phyloP scores from a whole-genome alignment of 1,140 invertebrate species.

The Procambarus virginalis region DNA sequence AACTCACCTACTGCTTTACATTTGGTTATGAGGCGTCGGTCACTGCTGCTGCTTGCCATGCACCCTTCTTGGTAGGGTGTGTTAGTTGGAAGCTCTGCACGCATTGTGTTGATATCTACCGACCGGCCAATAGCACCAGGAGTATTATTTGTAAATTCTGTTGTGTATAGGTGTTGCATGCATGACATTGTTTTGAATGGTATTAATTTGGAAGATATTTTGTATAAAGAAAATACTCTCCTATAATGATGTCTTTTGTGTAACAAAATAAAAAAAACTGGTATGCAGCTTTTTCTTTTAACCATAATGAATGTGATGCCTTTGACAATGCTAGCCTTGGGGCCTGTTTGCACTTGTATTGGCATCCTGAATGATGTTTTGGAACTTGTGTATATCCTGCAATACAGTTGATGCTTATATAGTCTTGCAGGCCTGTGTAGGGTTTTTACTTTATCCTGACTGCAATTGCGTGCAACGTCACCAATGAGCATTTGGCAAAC shows the following conservation, averaged over 20 bases:
- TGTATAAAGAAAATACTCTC: conserved; percentile 67
- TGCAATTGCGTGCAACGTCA: too few relatives aligned
- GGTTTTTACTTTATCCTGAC: too few relatives aligned
- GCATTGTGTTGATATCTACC: conserved; percentile 19
- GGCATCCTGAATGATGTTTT: too few relatives aligned
- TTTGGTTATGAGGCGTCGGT: background rate
- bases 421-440: too few relatives aligned
- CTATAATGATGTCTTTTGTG: conserved; percentile 63
- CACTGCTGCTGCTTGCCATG: background rate
- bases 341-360: too few relatives aligned
- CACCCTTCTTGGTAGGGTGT: background rate
- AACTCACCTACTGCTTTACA: background rate
- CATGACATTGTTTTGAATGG: conserved; percentile 67
- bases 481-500: too few relatives aligned
- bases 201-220: conserved; percentile 67
- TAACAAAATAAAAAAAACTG: conserved; percentile 51
- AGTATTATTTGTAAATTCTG: conserved; percentile 55
- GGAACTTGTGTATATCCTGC: too few relatives aligned
- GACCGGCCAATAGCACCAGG: conserved; percentile 44
- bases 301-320: background rate
- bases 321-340: too few relatives aligned
- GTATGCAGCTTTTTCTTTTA: background rate
- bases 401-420: too few relatives aligned
- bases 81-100: conserved; percentile 13
- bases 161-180: conserved; percentile 67